phyloP scores from a whole-genome alignment of 2,888 invertebrate species.

The Hirtodrosophila duncani region DNA sequence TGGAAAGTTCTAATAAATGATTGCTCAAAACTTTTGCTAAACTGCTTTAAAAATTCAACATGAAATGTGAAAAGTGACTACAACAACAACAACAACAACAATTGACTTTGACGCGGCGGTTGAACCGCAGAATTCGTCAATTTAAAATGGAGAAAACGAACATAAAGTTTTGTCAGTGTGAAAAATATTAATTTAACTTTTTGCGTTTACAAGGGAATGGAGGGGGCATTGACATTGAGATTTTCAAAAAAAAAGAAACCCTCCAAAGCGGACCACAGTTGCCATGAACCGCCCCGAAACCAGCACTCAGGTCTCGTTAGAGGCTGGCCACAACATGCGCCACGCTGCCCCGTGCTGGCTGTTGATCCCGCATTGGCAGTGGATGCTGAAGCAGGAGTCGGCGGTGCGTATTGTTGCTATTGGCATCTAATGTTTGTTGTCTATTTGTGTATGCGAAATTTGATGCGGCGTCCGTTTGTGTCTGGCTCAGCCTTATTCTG shows the following conservation, averaged over 20 bases:
- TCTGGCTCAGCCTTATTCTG: too few species aligned
- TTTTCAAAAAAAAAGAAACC: background rate
- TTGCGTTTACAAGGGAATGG: slow-evolving; percentile 59
- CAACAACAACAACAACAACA: slow-evolving; percentile 40
- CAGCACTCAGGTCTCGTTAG: slow-evolving; percentile 7
- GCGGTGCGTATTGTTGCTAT: background rate
- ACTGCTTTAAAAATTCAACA: slow-evolving; percentile 53
- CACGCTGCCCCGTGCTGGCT: too few species aligned
- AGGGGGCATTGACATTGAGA: slow-evolving; percentile 34
- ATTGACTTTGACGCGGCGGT: slow-evolving; percentile 62
- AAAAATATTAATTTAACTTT: slow-evolving; percentile 72
- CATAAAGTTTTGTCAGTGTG: slow-evolving; percentile 42
- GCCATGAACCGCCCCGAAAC: slow-evolving; percentile 8
- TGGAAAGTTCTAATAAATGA: slow-evolving; percentile 64
- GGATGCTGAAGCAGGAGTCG: background rate
- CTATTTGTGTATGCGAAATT: slow-evolving; percentile 48
- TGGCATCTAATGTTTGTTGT: slow-evolving; percentile 37
- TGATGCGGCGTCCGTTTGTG: slow-evolving; percentile 29
- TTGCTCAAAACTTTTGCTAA: slow-evolving; percentile 60
- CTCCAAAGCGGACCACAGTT: too few species aligned
- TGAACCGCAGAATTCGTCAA: slow-evolving; percentile 67
- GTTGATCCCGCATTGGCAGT: too few species aligned
- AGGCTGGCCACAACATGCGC: slow-evolving; percentile 21
- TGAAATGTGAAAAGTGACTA: slow-evolving; percentile 34
- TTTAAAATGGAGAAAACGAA: slow-evolving; percentile 37